These are phyloP conservation scores for Halcyon senegalensis DNA, from an alignment of 2,113 vertebrate species.

Conservation along the genomic window DNA sequence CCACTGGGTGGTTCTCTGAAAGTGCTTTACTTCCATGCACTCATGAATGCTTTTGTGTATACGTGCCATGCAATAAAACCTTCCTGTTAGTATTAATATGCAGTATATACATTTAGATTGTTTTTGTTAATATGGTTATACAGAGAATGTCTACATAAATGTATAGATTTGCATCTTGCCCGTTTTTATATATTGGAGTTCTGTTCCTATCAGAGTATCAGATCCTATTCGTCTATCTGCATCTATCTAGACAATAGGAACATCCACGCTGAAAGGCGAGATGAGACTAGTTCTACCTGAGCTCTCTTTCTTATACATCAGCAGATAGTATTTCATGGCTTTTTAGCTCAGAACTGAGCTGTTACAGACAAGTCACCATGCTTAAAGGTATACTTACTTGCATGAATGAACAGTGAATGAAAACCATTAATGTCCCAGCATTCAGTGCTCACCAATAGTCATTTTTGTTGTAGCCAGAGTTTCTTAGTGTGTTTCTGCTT, in stretches of 20 bases:
- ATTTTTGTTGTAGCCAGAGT: neutral
- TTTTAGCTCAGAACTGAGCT: conserved; percentile 69
- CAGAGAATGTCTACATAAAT: neutral
- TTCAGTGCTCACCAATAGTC: conserved; percentile 18
- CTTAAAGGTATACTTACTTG: conserved; percentile 64
- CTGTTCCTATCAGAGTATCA: neutral
- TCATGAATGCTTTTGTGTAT: neutral
- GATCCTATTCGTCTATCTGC: neutral
- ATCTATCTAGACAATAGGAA: neutral
- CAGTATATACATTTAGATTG: neutral
- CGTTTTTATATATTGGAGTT: neutral
- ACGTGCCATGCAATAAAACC: neutral
- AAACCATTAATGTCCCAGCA: conserved; percentile 60
- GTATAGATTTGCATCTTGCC: neutral
- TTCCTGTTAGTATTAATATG: neutral
- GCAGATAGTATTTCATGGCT: conserved; percentile 69
- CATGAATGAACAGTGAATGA: conserved; percentile 72
- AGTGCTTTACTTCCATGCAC: neutral
- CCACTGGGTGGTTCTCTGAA: neutral
- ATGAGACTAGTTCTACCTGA: neutral
- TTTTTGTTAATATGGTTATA: neutral
- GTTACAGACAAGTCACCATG: conserved; percentile 40
- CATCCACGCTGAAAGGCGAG: neutral
- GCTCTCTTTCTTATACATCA: conserved; percentile 26
- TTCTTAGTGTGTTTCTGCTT: conserved; percentile 78